Percentiles rank a stretch among this genome's conserved stretches.
These are phyloP conservation scores for Patella caerulea DNA, from an alignment of 2,888 invertebrate genomes.

Conservation along the genomic window DNA sequence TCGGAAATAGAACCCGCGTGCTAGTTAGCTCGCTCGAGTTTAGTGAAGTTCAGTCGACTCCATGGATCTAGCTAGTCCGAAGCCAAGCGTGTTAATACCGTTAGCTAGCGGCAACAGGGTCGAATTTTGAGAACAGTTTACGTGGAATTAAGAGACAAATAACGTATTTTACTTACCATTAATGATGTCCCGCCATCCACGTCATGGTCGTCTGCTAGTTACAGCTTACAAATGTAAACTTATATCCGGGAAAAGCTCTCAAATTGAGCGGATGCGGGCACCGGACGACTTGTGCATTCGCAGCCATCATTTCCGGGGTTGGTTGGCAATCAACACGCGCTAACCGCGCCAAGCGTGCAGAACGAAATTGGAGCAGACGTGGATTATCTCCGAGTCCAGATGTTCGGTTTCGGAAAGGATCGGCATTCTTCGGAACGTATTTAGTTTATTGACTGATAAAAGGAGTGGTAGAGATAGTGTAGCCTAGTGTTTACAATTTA, in stretches of 20 bases:
- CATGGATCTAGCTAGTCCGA: neutral
- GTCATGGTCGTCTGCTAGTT: neutral
- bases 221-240: neutral
- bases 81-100: too few species aligned
- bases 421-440: slow-evolving; percentile 18
- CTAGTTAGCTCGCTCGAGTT: neutral
- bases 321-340: slow-evolving; percentile 16
- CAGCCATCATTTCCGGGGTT: slow-evolving; percentile 24
- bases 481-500: too few species aligned
- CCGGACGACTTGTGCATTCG: slow-evolving; percentile 20
- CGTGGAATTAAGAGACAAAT: too few species aligned
- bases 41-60: neutral
- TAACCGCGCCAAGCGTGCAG: slow-evolving; percentile 16
- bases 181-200: neutral
- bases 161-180: neutral
- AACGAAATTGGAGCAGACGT: slow-evolving; percentile 12
- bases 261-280: slow-evolving; percentile 20
- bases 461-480: neutral
- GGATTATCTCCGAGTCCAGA: slow-evolving; percentile 16
- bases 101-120: too few species aligned
- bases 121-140: too few species aligned
- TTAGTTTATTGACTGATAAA: slow-evolving; percentile 11
- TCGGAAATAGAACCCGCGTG: slow-evolving; percentile 12
- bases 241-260: slow-evolving; percentile 24
- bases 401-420: slow-evolving; percentile 20